A percentile compares a stretch with the other conserved stretches of the same genome.
Evolutionary conservation across 2,797 vertebrate genomes (phyloP).

Genomic region (Enteromius argenteus): DNA sequence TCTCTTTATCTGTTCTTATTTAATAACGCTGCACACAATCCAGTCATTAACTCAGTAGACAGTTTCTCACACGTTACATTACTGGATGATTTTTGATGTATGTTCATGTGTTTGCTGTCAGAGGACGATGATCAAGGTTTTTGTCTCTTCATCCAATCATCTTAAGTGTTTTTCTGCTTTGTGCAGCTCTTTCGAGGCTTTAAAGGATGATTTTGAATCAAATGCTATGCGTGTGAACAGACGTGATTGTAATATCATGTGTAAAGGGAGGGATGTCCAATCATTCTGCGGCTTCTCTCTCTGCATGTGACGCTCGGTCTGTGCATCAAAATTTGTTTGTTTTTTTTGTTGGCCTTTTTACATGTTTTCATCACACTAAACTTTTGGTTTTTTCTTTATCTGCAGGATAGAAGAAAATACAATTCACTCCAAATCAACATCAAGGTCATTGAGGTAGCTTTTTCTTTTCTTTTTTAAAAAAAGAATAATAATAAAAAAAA

Average conservation of each 20-base stretch:
- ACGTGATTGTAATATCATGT: background rate
- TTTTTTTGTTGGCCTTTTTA: background rate
- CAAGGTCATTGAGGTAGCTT: conserved; percentile 77
- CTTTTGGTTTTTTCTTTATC: conserved; percentile 59
- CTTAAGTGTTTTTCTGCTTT: background rate
- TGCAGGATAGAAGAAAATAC: conserved; percentile 82
- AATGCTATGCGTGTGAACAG: background rate
- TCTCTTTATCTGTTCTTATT: background rate
- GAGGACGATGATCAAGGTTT: background rate
- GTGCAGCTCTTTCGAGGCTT: background rate
- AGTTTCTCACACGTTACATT: background rate
- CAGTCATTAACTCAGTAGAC: background rate
- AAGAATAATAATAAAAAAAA: too few relatives aligned
- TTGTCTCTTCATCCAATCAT: background rate
- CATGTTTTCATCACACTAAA: background rate
- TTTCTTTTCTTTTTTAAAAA: background rate
- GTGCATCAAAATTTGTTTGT: background rate
- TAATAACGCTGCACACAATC: background rate
- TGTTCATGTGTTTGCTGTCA: background rate
- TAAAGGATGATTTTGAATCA: background rate
- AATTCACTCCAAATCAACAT: conserved; percentile 80
- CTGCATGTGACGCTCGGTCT: conserved; percentile 3
- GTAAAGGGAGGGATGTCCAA: background rate
- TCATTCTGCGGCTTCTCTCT: background rate
- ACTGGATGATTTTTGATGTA: background rate